These are phyloP conservation scores for Pteromalus puparum DNA, from an alignment of 1,140 invertebrate species.

Conservation along the genomic window DNA sequence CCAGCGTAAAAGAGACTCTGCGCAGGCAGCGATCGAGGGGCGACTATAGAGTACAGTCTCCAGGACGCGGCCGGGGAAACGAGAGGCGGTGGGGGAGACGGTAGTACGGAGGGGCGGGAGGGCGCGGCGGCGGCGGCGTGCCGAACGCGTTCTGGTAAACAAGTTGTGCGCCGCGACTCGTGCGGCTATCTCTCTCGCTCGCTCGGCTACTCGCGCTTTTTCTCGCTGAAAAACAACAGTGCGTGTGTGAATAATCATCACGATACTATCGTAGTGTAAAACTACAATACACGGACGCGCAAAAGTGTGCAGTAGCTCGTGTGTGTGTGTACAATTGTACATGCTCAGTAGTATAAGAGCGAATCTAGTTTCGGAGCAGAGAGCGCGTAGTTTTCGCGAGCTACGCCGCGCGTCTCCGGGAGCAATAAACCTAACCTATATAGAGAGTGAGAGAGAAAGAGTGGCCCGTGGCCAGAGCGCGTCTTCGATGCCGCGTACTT, in stretches of 20 bases:
- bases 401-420: not conserved
- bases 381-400: not conserved
- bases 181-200: constrained; percentile 55
- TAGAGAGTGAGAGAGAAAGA: not conserved
- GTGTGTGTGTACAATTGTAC: not conserved
- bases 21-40: not conserved
- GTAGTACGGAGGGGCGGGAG: constrained; percentile 55
- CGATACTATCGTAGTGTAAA: not conserved
- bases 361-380: not conserved
- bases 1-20: constrained; percentile 14
- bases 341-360: not conserved
- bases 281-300: too few species aligned
- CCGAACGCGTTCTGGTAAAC: constrained; percentile 72
- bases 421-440: constrained; percentile 1
- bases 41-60: not conserved
- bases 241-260: not conserved
- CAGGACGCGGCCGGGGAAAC: constrained; percentile 30
- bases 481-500: not conserved
- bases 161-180: constrained; percentile 63
- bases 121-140: constrained; percentile 68
- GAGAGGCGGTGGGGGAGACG: constrained; percentile 47
- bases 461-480: too few species aligned
- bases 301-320: not conserved
- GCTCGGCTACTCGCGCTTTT: constrained; percentile 13
- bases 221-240: constrained; percentile 8